Evolutionary conservation across 2,113 vertebrate genomes (phyloP).

Genomic region (Delphinapterus leucas): DNA sequence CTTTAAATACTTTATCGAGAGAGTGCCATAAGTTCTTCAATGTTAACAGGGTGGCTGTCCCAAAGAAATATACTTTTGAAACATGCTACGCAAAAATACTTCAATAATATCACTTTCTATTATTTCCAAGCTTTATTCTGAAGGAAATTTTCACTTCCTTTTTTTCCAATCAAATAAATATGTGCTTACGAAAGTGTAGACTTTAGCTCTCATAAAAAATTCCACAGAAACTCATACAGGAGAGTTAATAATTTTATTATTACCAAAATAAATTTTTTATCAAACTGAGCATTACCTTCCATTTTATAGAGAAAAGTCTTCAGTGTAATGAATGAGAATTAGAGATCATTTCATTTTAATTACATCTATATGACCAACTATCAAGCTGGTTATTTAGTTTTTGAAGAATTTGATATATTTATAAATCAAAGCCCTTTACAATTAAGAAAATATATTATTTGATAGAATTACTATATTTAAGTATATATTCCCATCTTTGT

Average conservation of each 20-base stretch:
- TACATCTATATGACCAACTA: not conserved
- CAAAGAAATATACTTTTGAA: not conserved
- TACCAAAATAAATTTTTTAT: not conserved
- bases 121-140: not conserved
- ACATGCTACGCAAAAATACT: not conserved
- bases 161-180: not conserved
- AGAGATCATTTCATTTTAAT: not conserved
- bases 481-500: not conserved
- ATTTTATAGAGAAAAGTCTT: not conserved
- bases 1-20: not conserved
- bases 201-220: not conserved
- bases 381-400: not conserved
- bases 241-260: not conserved
- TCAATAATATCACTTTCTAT: not conserved
- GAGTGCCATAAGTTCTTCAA: not conserved
- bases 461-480: not conserved
- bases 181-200: not conserved
- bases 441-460: not conserved
- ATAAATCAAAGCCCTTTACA: not conserved
- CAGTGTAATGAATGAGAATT: not conserved
- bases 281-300: not conserved
- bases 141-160: not conserved
- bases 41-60: not conserved
- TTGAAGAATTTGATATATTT: not conserved
- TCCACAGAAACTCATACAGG: not conserved